Base-by-base conservation (phyloP, 2,797 vertebrate genomes). In the Anisognathus igniventris region DNA sequence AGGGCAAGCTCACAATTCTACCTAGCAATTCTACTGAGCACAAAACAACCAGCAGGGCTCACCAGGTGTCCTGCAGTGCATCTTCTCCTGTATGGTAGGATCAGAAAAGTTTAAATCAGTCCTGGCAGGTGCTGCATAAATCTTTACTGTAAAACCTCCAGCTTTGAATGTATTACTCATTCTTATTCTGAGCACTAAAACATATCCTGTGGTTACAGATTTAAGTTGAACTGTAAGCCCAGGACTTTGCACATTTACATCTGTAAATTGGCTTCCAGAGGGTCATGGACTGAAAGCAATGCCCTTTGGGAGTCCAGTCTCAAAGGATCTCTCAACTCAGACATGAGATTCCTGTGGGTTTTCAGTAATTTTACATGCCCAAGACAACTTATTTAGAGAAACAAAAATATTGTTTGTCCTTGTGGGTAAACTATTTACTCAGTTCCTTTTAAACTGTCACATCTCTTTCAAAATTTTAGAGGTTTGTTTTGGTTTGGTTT, bases 281-380 rank as follows among this genome's bases (percentile, higher is more conserved):
- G 7, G 37, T 50, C 71, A 47, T 3, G 14, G 64, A 74, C 56
- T 71, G 70, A 57, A 94, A 91, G 40, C 35, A 65, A 6, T 75
- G 39, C 39, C 67, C 83, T 93, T 56, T 64, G 67, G 54, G 64
- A 95, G 62, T 75, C 80, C 62, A 75, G 53, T 91, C 85, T 57
- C 86, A 92, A 76, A 92, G 67, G 45, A 89, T 79, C 35, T 85
- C 53, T 79, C 67, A 81, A 70, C 48, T 93, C 89, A 94, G 64
- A 79, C 68, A 92, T n/a, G 33, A 85, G 39, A 78, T 96, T 94
- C 86, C 76, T 86, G 85, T 94, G 95, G 28, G 91, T 96, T 94
- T 96, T 77, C 76, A 91, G 71, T 58, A 93, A 92, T 89, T 82
- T 53, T 88, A 40, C 60, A 57, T 51, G 71, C 31, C 57, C 68